A percentile compares a stretch with the other conserved stretches of the same genome.
phyloP scores from a whole-genome alignment of 2,797 vertebrate species.

The Halcyon smyrnensis region DNA sequence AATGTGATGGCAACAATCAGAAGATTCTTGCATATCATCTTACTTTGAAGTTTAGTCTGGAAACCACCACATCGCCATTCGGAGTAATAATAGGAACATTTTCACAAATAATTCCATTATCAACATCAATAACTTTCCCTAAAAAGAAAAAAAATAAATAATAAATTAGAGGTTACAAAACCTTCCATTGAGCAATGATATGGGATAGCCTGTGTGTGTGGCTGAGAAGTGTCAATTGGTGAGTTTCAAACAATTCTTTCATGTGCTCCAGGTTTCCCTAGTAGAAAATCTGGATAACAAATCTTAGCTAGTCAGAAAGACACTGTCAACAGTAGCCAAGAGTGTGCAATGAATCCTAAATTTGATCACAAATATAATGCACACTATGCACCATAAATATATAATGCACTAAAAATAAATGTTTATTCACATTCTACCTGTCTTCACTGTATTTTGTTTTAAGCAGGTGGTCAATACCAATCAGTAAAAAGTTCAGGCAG shows the following conservation, averaged over 20 bases:
- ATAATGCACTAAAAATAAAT: not conserved
- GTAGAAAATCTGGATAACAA: not conserved
- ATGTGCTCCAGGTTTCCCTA: not conserved
- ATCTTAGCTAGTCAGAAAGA: not conserved
- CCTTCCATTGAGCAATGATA: not conserved
- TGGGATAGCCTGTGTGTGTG: not conserved
- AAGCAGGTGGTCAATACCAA: not conserved
- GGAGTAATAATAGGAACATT: slow-evolving; percentile 97
- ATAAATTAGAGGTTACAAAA: slow-evolving; percentile 14
- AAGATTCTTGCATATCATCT: slow-evolving; percentile 79
- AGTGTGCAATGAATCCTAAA: not conserved
- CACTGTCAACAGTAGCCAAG: not conserved
- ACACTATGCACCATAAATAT: not conserved
- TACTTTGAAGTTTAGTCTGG: slow-evolving; percentile 95
- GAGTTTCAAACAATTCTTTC: not conserved
- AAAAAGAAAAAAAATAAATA: slow-evolving; percentile 14
- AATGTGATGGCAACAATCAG: slow-evolving; percentile 78
- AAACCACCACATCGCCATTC: slow-evolving; percentile 93
- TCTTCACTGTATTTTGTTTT: not conserved
- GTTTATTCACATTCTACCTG: not conserved
- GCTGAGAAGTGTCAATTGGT: not conserved
- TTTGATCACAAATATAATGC: not conserved
- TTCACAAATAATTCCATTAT: slow-evolving; percentile 94
- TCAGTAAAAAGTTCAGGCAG: not conserved
- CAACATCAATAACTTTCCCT: slow-evolving; percentile 96